phyloP scores from a whole-genome alignment of 2,888 invertebrate species.

The Sarcophaga rosellei region DNA sequence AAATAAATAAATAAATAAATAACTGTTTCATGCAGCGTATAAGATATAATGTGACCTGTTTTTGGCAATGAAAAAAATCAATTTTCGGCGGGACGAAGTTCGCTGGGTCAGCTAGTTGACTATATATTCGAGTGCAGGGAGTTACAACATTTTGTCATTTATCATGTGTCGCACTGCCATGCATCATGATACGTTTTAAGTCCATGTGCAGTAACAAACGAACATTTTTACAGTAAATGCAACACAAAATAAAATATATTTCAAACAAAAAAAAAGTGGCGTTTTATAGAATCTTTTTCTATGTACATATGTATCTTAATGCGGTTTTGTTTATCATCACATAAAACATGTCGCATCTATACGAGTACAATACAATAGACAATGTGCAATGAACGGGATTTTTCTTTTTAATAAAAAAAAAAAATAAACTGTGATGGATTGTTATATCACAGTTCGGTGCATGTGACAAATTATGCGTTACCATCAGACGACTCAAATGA shows the following conservation, averaged over 20 bases:
- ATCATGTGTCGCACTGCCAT: constrained; percentile 6
- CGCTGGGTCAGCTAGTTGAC: too few species aligned
- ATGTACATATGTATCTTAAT: background rate
- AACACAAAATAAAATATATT: background rate
- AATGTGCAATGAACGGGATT: background rate
- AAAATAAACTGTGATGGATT: background rate
- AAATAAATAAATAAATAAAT: too few species aligned
- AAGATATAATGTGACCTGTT: too few species aligned
- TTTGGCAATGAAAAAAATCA: too few species aligned
- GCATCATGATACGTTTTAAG: background rate
- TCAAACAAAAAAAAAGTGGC: background rate
- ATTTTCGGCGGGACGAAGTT: too few species aligned
- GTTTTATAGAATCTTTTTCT: background rate
- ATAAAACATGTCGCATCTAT: background rate
- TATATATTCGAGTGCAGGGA: background rate
- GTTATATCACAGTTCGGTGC: background rate
- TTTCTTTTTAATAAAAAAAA: background rate
- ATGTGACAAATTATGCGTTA: background rate
- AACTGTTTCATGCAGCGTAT: too few species aligned
- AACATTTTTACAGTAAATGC: background rate
- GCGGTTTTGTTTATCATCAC: background rate
- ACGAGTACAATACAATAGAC: background rate
- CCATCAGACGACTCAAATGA: background rate
- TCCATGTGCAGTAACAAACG: background rate
- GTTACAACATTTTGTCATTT: background rate